phyloP scores from a whole-genome alignment of 2,113 vertebrate species.

The Carlito syrichta region DNA sequence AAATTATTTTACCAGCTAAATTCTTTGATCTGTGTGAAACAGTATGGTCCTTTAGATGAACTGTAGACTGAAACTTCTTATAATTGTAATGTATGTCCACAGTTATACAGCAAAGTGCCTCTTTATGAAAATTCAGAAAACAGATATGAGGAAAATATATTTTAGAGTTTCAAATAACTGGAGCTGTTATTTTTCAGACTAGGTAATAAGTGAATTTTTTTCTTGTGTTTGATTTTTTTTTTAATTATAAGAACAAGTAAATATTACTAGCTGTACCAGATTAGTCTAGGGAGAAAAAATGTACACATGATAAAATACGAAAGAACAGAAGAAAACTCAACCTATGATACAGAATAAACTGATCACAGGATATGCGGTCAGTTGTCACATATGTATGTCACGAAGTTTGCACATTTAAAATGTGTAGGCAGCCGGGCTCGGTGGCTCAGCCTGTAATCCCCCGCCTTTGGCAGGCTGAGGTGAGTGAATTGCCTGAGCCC shows the following conservation, averaged over 20 bases:
- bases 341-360: neutral
- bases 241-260: neutral
- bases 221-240: neutral
- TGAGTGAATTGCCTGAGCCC: too few species aligned
- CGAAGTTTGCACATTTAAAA: neutral
- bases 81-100: neutral
- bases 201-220: neutral
- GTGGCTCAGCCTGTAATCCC: too few species aligned
- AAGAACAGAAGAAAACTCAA: neutral
- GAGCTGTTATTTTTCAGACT: conserved; percentile 54
- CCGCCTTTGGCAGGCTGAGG: too few species aligned
- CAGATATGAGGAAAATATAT: conserved; percentile 46
- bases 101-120: conserved; percentile 60
- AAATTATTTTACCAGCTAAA: conserved; percentile 70
- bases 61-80: conserved; percentile 60
- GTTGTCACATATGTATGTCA: too few species aligned
- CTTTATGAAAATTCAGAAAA: conserved; percentile 75
- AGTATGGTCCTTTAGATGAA: conserved; percentile 61
- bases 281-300: neutral
- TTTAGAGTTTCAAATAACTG: conserved; percentile 76
- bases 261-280: neutral
- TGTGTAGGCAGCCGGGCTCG: too few species aligned
- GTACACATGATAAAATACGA: neutral
- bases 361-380: neutral
- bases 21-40: conserved; percentile 61